Evolutionary conservation across 1,140 invertebrate species (phyloP).

Genomic region (Bombus impatiens): DNA sequence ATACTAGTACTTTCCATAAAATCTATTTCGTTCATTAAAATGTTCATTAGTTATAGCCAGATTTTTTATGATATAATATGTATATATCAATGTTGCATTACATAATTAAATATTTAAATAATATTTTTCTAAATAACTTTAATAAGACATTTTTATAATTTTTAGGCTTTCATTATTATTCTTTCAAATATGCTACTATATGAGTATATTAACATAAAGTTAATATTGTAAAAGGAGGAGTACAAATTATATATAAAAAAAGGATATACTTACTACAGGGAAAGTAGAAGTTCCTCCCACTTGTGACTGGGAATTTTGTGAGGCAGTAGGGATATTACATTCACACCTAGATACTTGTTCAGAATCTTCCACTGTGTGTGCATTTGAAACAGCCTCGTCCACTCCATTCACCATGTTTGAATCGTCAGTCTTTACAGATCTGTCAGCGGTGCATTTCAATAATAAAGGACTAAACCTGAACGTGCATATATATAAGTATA

Average conservation of each 20-base stretch:
- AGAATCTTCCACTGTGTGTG: slow-evolving; percentile 73
- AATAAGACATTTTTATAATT: slow-evolving; percentile 4
- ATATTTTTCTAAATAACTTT: slow-evolving; percentile 1
- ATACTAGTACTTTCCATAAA: not conserved
- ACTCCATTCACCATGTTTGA: slow-evolving; percentile 81
- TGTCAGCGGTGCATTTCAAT: slow-evolving; percentile 79
- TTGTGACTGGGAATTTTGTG: slow-evolving; percentile 79
- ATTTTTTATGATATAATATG: not conserved
- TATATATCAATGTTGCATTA: not conserved
- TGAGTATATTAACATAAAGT: no score
- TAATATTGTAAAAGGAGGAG: not conserved
- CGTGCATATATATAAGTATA: slow-evolving; percentile 57
- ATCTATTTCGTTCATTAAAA: not conserved
- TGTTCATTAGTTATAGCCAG: not conserved
- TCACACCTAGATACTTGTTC: slow-evolving; percentile 79
- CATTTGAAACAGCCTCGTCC: slow-evolving; percentile 80
- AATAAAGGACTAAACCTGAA: slow-evolving; percentile 75
- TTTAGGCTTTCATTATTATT: not conserved
- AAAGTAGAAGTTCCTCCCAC: slow-evolving; percentile 76
- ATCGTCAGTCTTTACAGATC: slow-evolving; percentile 83
- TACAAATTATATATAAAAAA: slow-evolving; percentile 2
- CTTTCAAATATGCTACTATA: not conserved
- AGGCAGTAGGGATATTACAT: slow-evolving; percentile 78
- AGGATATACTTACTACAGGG: slow-evolving; percentile 76
- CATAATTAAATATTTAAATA: not conserved